Evolutionary conservation across 2,797 vertebrate species (phyloP).

Genomic region (Smutsia temminckii): DNA sequence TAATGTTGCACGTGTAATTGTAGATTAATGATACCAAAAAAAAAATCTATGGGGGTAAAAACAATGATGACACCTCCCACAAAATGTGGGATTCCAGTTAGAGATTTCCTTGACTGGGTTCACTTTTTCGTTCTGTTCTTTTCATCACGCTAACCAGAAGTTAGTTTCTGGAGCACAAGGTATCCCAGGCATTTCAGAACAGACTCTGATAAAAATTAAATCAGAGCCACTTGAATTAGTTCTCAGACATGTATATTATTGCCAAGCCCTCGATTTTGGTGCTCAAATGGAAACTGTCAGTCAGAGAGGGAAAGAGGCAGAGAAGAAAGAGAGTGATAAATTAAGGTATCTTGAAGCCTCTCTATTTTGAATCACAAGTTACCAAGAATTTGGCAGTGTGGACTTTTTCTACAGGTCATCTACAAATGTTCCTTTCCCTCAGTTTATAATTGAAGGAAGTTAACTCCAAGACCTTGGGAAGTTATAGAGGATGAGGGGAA

Average conservation of each 20-base stretch:
- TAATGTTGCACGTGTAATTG: too few relatives aligned
- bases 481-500: background rate
- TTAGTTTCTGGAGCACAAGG: constrained; percentile 51
- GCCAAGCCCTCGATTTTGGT: background rate
- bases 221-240: constrained; percentile 64
- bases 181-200: constrained; percentile 37
- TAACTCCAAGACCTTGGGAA: background rate
- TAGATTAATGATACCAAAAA: too few relatives aligned
- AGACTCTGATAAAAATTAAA: constrained; percentile 75
- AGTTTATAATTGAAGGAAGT: constrained; percentile 39
- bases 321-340: constrained; percentile 57
- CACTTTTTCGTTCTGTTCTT: background rate
- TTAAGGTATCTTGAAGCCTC: constrained; percentile 60
- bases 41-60: background rate
- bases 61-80: background rate
- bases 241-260: constrained; percentile 51
- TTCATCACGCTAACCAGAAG: constrained; percentile 25
- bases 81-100: background rate
- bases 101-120: background rate
- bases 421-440: constrained; percentile 16
- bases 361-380: constrained; percentile 54
- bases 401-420: constrained; percentile 26
- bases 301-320: constrained; percentile 10
- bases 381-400: constrained; percentile 12
- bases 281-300: constrained; percentile 72